Evolutionary conservation across 2,888 invertebrate genomes (phyloP).

Genomic region (Seira musarum): DNA sequence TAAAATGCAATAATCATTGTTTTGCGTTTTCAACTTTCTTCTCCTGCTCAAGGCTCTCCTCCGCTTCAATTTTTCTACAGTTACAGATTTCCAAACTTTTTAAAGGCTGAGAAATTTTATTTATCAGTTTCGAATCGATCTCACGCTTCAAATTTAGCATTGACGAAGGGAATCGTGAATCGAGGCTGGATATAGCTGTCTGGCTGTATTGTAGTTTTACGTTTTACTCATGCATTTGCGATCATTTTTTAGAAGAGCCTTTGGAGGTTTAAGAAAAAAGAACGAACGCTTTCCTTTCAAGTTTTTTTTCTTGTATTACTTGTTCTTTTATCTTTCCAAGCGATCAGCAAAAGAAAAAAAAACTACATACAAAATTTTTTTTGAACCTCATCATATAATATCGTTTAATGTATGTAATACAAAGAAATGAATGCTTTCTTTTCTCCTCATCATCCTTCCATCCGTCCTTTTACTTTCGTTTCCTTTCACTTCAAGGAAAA

Average conservation of each 20-base stretch:
- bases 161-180: too few relatives aligned
- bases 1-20: too few relatives aligned
- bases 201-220: too few relatives aligned
- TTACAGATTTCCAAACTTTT: too few relatives aligned
- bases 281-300: conserved; percentile 50
- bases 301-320: conserved; percentile 42
- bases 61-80: too few relatives aligned
- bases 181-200: too few relatives aligned
- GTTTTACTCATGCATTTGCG: conserved; percentile 26
- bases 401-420: conserved; percentile 32
- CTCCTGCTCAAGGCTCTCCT: too few relatives aligned
- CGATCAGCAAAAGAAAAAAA: conserved; percentile 41
- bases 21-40: too few relatives aligned
- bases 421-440: conserved; percentile 45
- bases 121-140: too few relatives aligned
- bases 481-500: conserved; percentile 55
- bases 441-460: conserved; percentile 48
- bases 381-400: conserved; percentile 14
- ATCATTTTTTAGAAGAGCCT: conserved; percentile 42
- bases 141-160: too few relatives aligned
- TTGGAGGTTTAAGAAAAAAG: conserved; percentile 50
- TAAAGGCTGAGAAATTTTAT: too few relatives aligned
- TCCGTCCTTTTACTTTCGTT: conserved; percentile 22
- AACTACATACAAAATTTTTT: conserved; percentile 35
- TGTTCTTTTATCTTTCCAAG: conserved; percentile 33